Base-by-base conservation (phyloP, 1,140 invertebrate species). In the Anastatus disparis region DNA sequence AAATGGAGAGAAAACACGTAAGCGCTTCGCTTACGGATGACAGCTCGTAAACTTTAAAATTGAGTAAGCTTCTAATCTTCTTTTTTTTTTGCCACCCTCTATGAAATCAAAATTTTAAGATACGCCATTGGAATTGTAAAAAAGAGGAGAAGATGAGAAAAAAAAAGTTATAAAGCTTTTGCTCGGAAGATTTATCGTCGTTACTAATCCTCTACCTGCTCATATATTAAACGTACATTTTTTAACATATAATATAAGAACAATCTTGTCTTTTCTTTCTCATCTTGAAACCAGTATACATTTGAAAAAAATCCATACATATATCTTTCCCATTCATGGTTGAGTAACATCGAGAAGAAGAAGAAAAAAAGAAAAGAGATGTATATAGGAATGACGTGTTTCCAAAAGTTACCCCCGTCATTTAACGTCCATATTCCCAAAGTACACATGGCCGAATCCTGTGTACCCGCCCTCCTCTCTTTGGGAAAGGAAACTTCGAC, bases 21-120 rank as follows among this genome's bases (percentile, higher is more conserved):
- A n/a, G 15, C 38, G 27, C 65, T 48, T n/a, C n/a, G n/a, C n/a
- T n/a, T n/a, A n/a, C n/a, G 24, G 53, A 29, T 31, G 67, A 61
- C 58, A 46, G 38, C 67, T 63, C 67, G 58, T 70, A 70, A 70
- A 70, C 26, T 55, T 55, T 13, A 31, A 55, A 62, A 44, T 70
- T 55, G 66, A 69, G 66, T 22, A 52, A 50, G 42, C 53, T n/a
- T n/a, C n/a, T 8, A n/a, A 2, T 55, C 66, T 69, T 20, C 46
- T 68, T n/a, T n/a, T n/a, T n/a, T n/a, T n/a, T n/a, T 42, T 40
- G 59, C 61, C 44, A 56, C 55, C 55, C 70, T 65, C 53, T 22
- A 12, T 27, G 13, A 48, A 71, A 64, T 48, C 38, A 35, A 38
- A 63, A n/a, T n/a, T 63, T 64, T 52, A 40, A 70, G 58, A 53